Percentiles rank a stretch among this genome's conserved stretches.
phyloP scores from a whole-genome alignment of 23 tunicate genomes.

The Halocynthia roretzi region DNA sequence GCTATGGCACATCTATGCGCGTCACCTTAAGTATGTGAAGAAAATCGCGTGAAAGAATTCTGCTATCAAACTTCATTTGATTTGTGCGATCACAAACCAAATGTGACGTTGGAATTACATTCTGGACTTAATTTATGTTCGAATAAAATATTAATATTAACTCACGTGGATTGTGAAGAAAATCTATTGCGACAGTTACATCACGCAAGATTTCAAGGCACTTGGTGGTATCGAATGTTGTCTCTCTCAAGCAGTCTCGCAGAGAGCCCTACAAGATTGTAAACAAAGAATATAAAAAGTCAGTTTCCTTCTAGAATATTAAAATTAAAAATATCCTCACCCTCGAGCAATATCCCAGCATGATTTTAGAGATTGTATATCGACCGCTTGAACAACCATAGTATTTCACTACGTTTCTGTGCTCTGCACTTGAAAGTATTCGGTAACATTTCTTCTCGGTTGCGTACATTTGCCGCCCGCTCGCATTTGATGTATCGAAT shows the following conservation, averaged over 20 bases:
- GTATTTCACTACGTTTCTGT: no score
- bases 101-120: not conserved
- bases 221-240: conserved; percentile 2
- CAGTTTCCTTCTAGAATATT: no score
- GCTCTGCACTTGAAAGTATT: no score
- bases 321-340: no score
- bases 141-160: not conserved
- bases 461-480: no score
- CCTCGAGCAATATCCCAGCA: no score
- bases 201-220: conserved; percentile 17
- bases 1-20: conserved; percentile 26
- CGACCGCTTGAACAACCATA: no score
- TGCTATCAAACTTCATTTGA: not conserved
- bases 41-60: not conserved
- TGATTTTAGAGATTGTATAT: no score
- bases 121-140: not conserved
- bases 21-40: not conserved
- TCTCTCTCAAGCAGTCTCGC: conserved; percentile 20
- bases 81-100: not conserved
- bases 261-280: conserved; percentile 25
- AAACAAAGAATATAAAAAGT: not conserved
- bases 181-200: conserved; percentile 28
- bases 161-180: conserved; percentile 22
- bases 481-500: no score
- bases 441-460: no score